Percentiles rank a stretch among this genome's conserved stretches.
Evolutionary conservation across 2,797 vertebrate genomes (phyloP).

Genomic region (Tokudaia muenninki): DNA sequence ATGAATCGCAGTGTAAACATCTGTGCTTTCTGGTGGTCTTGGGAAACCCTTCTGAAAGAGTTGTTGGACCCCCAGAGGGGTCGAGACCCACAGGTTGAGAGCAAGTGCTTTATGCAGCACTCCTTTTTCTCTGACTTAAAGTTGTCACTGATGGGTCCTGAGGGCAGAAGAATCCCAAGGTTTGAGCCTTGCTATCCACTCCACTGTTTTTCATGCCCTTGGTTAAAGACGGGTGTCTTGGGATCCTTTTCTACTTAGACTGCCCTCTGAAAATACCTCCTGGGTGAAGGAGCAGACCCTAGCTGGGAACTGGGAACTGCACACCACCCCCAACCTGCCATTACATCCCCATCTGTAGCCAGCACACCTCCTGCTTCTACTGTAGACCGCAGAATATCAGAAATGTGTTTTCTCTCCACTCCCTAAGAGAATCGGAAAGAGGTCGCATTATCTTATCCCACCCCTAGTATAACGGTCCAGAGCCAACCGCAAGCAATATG

Average conservation of each 20-base stretch:
- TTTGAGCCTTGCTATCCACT: not conserved
- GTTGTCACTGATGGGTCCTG: not conserved
- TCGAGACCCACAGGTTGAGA: not conserved
- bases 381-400: not conserved
- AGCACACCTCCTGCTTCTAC: not conserved
- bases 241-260: not conserved
- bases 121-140: not conserved
- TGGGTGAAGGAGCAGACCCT: not conserved
- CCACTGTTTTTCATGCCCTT: not conserved
- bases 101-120: accelerated
- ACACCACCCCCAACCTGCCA: not conserved
- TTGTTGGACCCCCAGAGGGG: not conserved
- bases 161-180: not conserved
- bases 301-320: not conserved
- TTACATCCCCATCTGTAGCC: not conserved
- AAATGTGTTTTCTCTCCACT: not conserved
- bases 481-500: not conserved
- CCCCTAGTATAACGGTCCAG: not conserved
- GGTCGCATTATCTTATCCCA: no score
- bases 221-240: not conserved
- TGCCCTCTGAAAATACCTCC: not conserved
- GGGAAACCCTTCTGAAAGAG: not conserved
- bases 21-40: not conserved
- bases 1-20: not conserved
- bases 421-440: not conserved